phyloP scores from a whole-genome alignment of 2,888 invertebrate species.

The Pristionchus mayeri region DNA sequence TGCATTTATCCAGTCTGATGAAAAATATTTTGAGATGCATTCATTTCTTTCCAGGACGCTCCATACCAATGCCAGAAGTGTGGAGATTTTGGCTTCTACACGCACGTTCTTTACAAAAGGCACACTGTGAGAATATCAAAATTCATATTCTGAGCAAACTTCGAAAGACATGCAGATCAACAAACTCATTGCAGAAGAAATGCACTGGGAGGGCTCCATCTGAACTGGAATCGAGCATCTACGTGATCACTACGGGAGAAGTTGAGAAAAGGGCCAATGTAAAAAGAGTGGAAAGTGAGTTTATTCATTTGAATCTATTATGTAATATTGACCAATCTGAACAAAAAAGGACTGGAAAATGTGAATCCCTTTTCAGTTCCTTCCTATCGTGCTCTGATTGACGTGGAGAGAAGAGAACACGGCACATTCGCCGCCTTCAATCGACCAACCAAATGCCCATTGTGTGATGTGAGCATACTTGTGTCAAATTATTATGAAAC shows the following conservation, averaged over 20 bases:
- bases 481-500: no score
- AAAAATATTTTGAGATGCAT: no score
- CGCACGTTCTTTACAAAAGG: not conserved
- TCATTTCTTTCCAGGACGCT: not conserved
- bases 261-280: not conserved
- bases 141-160: no score
- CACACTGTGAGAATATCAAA: no score
- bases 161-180: not conserved
- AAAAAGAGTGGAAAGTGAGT: not conserved
- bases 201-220: not conserved
- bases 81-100: slow-evolving; percentile 1
- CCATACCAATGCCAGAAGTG: not conserved
- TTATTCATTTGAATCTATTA: not conserved
- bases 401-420: not conserved
- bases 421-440: not conserved
- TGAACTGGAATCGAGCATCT: not conserved
- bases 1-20: no score
- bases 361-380: not conserved
- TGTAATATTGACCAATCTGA: not conserved
- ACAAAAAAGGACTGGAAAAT: not conserved
- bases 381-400: not conserved
- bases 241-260: not conserved
- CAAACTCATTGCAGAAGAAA: not conserved
- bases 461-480: not conserved
- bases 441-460: not conserved